Conservation (phyloP, 2,797 vertebrate species). For the Tauraco hartlaubi region DNA sequence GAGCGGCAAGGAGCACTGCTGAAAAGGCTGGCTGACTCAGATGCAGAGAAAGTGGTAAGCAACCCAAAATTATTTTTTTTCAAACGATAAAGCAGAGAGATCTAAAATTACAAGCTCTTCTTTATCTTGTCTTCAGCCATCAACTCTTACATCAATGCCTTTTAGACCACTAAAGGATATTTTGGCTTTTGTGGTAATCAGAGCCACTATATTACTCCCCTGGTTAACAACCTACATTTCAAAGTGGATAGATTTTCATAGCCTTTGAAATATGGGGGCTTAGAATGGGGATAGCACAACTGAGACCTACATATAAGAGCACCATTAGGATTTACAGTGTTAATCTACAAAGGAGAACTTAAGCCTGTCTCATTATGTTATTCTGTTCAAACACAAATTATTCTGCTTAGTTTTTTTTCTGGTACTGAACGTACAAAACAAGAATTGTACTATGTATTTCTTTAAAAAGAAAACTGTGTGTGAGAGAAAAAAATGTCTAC, state of each 20-base stretch:
- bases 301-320: neutral
- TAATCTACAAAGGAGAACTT: neutral
- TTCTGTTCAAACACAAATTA: neutral
- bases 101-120: neutral
- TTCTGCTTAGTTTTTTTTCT: neutral
- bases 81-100: neutral
- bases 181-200: neutral
- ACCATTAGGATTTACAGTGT: neutral
- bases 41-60: constrained; percentile 88
- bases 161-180: neutral
- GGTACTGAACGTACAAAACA: neutral
- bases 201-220: neutral
- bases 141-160: neutral
- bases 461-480: neutral
- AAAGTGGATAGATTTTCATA: neutral
- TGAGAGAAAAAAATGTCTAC: neutral
- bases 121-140: neutral
- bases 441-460: neutral
- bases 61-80: neutral
- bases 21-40: constrained; percentile 84
- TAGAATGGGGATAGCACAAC: neutral
- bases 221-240: neutral
- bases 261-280: neutral
- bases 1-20: constrained; percentile 85
- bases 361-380: neutral